phyloP scores from a whole-genome alignment of 1,140 invertebrate genomes.

The Drosophila sproati region DNA sequence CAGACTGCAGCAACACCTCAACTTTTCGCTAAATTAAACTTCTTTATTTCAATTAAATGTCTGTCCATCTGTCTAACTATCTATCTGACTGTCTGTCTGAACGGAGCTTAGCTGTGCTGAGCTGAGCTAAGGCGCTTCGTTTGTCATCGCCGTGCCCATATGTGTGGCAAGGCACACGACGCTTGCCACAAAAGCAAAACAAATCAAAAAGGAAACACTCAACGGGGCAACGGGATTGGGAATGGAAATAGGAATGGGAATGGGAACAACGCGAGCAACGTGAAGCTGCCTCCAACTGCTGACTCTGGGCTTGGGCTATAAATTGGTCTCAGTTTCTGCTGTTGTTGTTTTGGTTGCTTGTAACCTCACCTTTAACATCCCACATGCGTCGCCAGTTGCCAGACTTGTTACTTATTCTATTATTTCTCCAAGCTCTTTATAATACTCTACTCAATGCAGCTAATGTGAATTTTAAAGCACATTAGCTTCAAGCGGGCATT shows the following conservation, averaged over 20 bases:
- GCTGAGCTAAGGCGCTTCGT: constrained; percentile 50
- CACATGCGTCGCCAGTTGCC: constrained; percentile 73
- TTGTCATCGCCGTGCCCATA: constrained; percentile 79
- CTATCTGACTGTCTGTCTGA: constrained; percentile 33
- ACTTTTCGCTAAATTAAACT: constrained; percentile 78
- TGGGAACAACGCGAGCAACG: constrained; percentile 78
- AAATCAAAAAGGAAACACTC: constrained; percentile 50
- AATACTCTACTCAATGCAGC: constrained; percentile 24
- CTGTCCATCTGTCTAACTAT: constrained; percentile 37
- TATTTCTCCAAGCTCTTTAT: constrained; percentile 36
- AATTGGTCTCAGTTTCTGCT: constrained; percentile 30
- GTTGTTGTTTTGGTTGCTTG: constrained; percentile 50
- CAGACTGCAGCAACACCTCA: constrained; percentile 62
- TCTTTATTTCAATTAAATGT: constrained; percentile 81
- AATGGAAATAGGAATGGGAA: constrained; percentile 45
- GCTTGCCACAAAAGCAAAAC: constrained; percentile 35
- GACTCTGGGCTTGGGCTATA: constrained; percentile 55
- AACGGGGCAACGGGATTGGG: constrained; percentile 15
- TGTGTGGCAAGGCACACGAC: constrained; percentile 52
- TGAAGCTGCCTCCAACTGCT: constrained; percentile 28
- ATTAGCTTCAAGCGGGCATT: constrained; percentile 1
- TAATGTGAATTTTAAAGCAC: constrained; percentile 21
- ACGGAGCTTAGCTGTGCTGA: constrained; percentile 40
- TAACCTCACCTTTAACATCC: constrained; percentile 84
- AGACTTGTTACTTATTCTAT: constrained; percentile 55